Evolutionary conservation across 2,888 invertebrate species (phyloP).

Genomic region (Girardia tigrina): DNA sequence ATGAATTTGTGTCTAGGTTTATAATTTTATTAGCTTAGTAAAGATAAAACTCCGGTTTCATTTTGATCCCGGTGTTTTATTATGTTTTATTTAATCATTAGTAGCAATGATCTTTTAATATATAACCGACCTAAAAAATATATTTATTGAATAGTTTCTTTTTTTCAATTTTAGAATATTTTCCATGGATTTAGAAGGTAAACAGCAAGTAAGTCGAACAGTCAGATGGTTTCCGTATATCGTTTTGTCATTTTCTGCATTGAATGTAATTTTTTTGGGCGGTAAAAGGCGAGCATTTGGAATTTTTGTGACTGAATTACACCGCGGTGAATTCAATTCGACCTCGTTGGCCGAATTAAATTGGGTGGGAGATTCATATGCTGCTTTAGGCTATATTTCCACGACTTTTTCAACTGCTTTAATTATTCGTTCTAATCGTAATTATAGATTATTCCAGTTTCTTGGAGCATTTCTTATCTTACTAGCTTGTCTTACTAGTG

Average conservation of each 20-base stretch:
- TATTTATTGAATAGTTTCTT: too few relatives aligned
- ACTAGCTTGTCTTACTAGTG: slow-evolving; percentile 17
- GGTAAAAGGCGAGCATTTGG: slow-evolving; percentile 37
- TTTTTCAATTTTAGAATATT: too few relatives aligned
- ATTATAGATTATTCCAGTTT: slow-evolving; percentile 30
- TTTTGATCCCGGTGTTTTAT: too few relatives aligned
- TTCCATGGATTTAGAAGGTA: neutral
- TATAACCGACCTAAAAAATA: too few relatives aligned
- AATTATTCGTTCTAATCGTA: neutral
- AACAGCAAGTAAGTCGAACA: neutral
- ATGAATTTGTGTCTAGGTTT: too few relatives aligned
- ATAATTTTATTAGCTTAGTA: too few relatives aligned
- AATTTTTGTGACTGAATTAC: slow-evolving; percentile 37
- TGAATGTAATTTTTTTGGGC: slow-evolving; percentile 37
- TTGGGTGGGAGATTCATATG: slow-evolving; percentile 33
- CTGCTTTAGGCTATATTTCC: slow-evolving; percentile 26
- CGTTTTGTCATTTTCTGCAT: slow-evolving; percentile 36
- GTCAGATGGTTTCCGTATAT: slow-evolving; percentile 27
- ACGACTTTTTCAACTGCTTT: slow-evolving; percentile 21
- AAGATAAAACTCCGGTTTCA: too few relatives aligned
- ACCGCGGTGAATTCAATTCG: slow-evolving; percentile 23
- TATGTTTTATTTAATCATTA: too few relatives aligned
- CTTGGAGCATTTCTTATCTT: slow-evolving; percentile 18
- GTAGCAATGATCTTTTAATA: too few relatives aligned
- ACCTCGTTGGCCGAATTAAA: slow-evolving; percentile 30